Base-by-base conservation (phyloP, 2,888 invertebrate genomes). In the Beris chalybata region DNA sequence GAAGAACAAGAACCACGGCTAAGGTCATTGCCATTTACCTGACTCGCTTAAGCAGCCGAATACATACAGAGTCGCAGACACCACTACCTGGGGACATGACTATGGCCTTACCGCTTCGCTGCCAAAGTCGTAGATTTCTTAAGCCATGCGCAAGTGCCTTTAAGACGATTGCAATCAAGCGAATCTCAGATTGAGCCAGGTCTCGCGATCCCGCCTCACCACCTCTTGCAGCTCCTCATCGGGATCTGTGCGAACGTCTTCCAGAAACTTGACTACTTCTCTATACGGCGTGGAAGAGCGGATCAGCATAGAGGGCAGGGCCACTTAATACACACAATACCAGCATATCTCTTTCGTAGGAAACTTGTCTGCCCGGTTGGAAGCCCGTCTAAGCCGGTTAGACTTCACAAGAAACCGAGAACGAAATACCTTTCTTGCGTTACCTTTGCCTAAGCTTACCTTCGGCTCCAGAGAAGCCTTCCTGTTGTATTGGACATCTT, bases 1-100 rank as follows among this genome's bases (percentile, higher is more conserved):
- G 50, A 61, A 61, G 61, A 61, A 61, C 43, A 50, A 61, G 61
- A 61, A 52, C 52, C 61, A 22, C 52, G 38, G 32, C 43, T 61
- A 61, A 61, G 61, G 61, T 61, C 61, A 61, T 61, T 61, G 61
- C 61, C 61, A 61, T 52, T 61, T 29, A 61, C 61, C 38, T 32
- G 50, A 61, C 32, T 38, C 61, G 50, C 50, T 50, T 38, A 43
- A 38, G 32, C 50, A 61, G 32, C 38, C 52, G 12, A 61, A 50
- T 9, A 61, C 61, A 22, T 38, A 50, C 52, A 38, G 12, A 61
- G 7, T 61, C 22, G 38, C 13, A 50, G 43, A 5, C 22, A 43
- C 50, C 29, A 15, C 61, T 50, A 61, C 22, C 22, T 44, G 22
- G 12, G 3, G 31, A 38, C 52, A 61, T 61, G 61, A 61, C 52